Evolutionary conservation across 2,797 vertebrate species (phyloP).

Genomic region (Oryzias sinensis): DNA sequence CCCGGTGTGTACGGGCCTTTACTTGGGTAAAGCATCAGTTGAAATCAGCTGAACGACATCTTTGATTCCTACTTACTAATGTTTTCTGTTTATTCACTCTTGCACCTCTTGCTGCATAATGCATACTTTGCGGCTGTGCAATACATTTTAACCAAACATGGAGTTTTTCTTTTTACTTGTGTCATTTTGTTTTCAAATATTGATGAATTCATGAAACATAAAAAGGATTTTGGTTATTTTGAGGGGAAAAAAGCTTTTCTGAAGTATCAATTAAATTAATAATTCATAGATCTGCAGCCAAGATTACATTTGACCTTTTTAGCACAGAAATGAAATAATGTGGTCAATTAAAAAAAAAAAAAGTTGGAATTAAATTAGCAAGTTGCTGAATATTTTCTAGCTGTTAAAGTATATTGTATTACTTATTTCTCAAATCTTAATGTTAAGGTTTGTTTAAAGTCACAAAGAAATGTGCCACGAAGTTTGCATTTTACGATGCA

Average conservation of each 20-base stretch:
- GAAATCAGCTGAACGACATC: slow-evolving; percentile 38
- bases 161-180: slow-evolving; percentile 9
- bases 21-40: slow-evolving; percentile 35
- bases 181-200: slow-evolving; percentile 6
- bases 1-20: too few species aligned
- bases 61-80: slow-evolving; percentile 76
- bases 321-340: too few species aligned
- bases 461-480: too few species aligned
- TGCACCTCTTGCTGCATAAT: slow-evolving; percentile 63
- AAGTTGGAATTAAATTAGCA: too few species aligned
- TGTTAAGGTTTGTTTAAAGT: too few species aligned
- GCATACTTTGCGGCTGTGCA: slow-evolving; percentile 30
- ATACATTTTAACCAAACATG: slow-evolving; percentile 26
- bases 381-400: too few species aligned
- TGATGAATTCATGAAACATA: slow-evolving; percentile 1
- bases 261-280: too few species aligned
- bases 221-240: not conserved
- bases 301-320: too few species aligned
- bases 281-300: too few species aligned
- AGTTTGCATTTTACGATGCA: not conserved
- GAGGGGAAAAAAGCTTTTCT: not conserved
- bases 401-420: too few species aligned
- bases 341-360: too few species aligned
- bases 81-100: slow-evolving; percentile 66
- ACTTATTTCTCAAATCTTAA: too few species aligned